Evolutionary conservation across 1,140 invertebrate species (phyloP), one percentile per base, ranked within the genome.

Genomic region (Mamestra configurata): DNA sequence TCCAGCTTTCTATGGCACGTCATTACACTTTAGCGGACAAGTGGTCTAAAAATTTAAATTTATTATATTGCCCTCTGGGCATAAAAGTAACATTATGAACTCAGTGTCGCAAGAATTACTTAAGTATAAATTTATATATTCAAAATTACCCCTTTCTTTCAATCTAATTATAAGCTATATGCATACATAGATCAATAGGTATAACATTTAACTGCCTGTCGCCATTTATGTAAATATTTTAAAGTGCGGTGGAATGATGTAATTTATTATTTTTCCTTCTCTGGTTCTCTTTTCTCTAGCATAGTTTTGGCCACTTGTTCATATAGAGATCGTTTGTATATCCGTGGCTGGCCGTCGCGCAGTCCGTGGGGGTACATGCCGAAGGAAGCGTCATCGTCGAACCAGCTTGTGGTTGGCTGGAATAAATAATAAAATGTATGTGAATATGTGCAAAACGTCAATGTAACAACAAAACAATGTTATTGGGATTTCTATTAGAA

Each of bases 301-400:
- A 94, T 66, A 0, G 87, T 82, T 35, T 86, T 88, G 46, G 89
- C 81, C 8, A 94, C 88, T 66, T 90, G 83, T 72, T 92, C 84
- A 81, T 88, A 93, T 37, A 93, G 79, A 0, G 92, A 93, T 11
- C 93, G 83, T 71, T 94, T 94, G 84, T 93, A 93, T 59, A 94
- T 94, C 6, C 93, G 84, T 0, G 92, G 90, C 66, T 94, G 92
- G 0, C 86, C 84, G 49, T 90, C 89, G 13, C 86, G 84, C 0
- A 91, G 71, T 1, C 88, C 84, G 82, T 89, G 88, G 10, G 91
- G 89, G 75, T 91, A 92, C 1, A 85, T 43, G 0, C 90, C 89
- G 75, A 91, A 91, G 0, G 83, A 55, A 0, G 82, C 79, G 76
- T 89, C 90, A 22, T 92, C 91, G 66, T 94, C 92, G 77, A 92